Percentiles rank a stretch among this genome's conserved stretches.
phyloP scores from a whole-genome alignment of 2,888 invertebrate genomes.

The Campoplex capitator region DNA sequence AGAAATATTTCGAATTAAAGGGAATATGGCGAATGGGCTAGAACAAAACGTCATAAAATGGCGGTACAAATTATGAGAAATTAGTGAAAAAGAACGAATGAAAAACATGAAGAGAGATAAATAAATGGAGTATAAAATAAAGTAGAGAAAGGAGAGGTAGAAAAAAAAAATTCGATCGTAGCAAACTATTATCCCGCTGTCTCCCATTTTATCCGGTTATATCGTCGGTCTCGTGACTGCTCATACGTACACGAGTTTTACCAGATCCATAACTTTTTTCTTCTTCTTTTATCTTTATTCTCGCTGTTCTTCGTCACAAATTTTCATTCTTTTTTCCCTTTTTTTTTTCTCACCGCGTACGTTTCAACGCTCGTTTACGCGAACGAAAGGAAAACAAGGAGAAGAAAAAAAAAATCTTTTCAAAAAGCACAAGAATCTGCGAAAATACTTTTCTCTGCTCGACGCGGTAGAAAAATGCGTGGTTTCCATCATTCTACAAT shows the following conservation, averaged over 20 bases:
- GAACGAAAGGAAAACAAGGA: constrained; percentile 58
- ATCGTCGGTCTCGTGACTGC: constrained; percentile 47
- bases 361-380: constrained; percentile 36
- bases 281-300: constrained; percentile 18
- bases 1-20: not conserved
- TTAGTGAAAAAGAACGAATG: not conserved
- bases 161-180: constrained; percentile 50
- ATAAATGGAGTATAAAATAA: not conserved
- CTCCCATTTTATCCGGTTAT: constrained; percentile 63
- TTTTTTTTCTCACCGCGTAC: constrained; percentile 10
- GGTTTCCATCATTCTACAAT: constrained; percentile 30
- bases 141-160: not conserved
- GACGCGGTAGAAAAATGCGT: constrained; percentile 37
- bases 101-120: constrained; percentile 19
- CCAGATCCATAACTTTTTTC: constrained; percentile 42
- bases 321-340: not conserved
- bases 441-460: constrained; percentile 52
- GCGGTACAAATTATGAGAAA: constrained; percentile 21
- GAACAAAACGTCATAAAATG: not conserved
- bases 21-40: not conserved
- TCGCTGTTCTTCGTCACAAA: not conserved
- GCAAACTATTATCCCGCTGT: constrained; percentile 61
- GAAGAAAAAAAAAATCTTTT: constrained; percentile 39
- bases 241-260: constrained; percentile 43
- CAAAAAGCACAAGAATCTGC: constrained; percentile 43